Base-by-base conservation (phyloP, 2,797 vertebrate genomes). In the Lagocephalus sceleratus region DNA sequence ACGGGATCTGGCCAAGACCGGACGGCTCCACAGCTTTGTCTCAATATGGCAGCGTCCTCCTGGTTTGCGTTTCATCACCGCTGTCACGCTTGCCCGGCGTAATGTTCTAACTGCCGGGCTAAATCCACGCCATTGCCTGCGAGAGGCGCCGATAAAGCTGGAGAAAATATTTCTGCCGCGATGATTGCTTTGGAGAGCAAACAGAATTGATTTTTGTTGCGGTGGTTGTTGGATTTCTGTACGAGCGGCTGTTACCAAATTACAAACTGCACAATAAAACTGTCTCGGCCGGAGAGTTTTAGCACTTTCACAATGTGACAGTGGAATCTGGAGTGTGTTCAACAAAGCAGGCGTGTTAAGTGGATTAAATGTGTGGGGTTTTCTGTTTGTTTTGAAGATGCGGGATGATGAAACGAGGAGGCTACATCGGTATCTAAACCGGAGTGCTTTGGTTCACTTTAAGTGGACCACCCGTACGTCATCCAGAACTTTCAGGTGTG, bases 1-100 rank as follows among this genome's bases (percentile, higher is more conserved):
- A 82, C 83, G 70, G 71, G 60, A 77, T 83, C 71, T 11, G 23
- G 16, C 60, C 51, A 51, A 49, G 68, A n/a, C n/a, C n/a, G n/a
- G n/a, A n/a, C n/a, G n/a, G n/a, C n/a, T n/a, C n/a, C n/a, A n/a
- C n/a, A n/a, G n/a, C n/a, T n/a, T 71, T 73, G 66, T 74, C 70
- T 73, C 38, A 50, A 51, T 81, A 80, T 64, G 66, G 62, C 42
- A n/a, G 49, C 32, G 42, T 17, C 56, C 54, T 53, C n/a, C 1
- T 41, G 29, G 32, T 44, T 21, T 68, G 44, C 53, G 63, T 41
- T 54, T 63, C 51, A 70, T 59, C 70, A 47, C 9, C 14, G 3
- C 12, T 62, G 69, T 72, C 67, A 57, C 50, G 53, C 66, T 61
- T 23, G n/a, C 23, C 38, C 15, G 47, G 49, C 53, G 42, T 35